Conservation (phyloP, 2,888 invertebrate species). For the Biston stratarius region DNA sequence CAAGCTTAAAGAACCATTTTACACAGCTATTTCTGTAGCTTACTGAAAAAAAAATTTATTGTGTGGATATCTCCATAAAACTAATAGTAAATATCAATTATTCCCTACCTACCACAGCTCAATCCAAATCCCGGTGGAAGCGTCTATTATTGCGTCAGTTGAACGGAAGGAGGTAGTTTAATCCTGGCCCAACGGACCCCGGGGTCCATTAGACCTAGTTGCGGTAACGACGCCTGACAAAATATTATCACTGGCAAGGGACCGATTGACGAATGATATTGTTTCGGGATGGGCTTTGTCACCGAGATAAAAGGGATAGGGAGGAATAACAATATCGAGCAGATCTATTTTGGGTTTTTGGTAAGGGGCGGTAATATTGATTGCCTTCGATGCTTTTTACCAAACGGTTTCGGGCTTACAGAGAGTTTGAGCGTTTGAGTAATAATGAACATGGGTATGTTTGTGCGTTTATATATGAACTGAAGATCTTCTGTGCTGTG, state of each 20-base stretch:
- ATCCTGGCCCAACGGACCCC: constrained; percentile 41
- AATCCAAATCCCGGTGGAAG: constrained; percentile 24
- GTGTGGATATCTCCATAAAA: too few relatives aligned
- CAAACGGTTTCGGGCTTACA: neutral
- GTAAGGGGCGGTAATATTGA: constrained; percentile 8
- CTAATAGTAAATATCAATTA: neutral
- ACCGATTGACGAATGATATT: constrained; percentile 51
- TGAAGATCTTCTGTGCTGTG: too few relatives aligned
- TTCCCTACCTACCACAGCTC: neutral
- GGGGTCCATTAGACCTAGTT: constrained; percentile 67
- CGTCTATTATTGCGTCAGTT: constrained; percentile 40
- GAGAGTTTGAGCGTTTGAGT: too few relatives aligned
- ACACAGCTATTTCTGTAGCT: too few relatives aligned
- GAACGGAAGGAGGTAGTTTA: constrained; percentile 64
- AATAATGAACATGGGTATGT: too few relatives aligned
- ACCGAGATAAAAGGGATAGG: constrained; percentile 22
- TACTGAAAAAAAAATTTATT: too few relatives aligned
- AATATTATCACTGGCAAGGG: constrained; percentile 63
- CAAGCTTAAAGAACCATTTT: too few relatives aligned
- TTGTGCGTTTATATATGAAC: too few relatives aligned
- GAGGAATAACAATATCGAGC: constrained; percentile 15
- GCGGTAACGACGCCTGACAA: constrained; percentile 70
- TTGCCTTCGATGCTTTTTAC: neutral
- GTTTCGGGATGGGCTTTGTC: constrained; percentile 33
- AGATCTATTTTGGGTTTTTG: constrained; percentile 10